Evolutionary conservation across 2,888 invertebrate genomes (phyloP).

Genomic region (Amiota mariae): DNA sequence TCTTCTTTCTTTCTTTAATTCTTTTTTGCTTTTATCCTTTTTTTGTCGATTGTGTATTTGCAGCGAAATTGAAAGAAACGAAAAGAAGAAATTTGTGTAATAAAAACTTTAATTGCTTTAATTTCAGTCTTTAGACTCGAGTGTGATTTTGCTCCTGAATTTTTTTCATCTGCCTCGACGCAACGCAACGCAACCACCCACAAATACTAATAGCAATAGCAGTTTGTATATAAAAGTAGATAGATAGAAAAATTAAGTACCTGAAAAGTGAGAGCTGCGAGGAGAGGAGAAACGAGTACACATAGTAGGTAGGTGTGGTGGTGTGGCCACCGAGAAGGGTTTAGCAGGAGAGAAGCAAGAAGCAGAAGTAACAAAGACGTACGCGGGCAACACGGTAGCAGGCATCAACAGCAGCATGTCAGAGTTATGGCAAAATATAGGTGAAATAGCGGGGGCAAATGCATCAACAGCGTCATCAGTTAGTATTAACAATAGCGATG

Average conservation of each 20-base stretch:
- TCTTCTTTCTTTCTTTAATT: no score
- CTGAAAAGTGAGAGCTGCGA: slow-evolving; percentile 50
- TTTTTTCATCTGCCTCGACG: not conserved
- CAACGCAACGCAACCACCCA: slow-evolving; percentile 53
- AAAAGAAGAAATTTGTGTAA: no score
- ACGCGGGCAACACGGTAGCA: slow-evolving; percentile 26
- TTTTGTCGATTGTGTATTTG: no score
- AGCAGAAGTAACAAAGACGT: slow-evolving; percentile 6
- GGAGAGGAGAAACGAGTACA: slow-evolving; percentile 39
- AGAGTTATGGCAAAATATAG: slow-evolving; percentile 56
- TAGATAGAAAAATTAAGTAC: slow-evolving; percentile 45
- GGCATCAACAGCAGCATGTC: slow-evolving; percentile 24
- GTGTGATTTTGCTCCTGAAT: no score
- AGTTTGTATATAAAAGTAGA: slow-evolving; percentile 44
- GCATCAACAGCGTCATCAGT: slow-evolving; percentile 38
- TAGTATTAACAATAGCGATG: not conserved
- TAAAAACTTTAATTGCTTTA: no score
- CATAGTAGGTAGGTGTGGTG: slow-evolving; percentile 28
- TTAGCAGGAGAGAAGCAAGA: slow-evolving; percentile 21
- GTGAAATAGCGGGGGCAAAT: slow-evolving; percentile 39
- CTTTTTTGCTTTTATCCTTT: no score
- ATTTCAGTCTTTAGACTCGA: no score
- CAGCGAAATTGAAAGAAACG: no score
- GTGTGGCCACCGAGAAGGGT: slow-evolving; percentile 46
- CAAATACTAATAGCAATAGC: slow-evolving; percentile 42